Base-by-base conservation (phyloP, 2,113 vertebrate genomes). In the Alligator sinensis region DNA sequence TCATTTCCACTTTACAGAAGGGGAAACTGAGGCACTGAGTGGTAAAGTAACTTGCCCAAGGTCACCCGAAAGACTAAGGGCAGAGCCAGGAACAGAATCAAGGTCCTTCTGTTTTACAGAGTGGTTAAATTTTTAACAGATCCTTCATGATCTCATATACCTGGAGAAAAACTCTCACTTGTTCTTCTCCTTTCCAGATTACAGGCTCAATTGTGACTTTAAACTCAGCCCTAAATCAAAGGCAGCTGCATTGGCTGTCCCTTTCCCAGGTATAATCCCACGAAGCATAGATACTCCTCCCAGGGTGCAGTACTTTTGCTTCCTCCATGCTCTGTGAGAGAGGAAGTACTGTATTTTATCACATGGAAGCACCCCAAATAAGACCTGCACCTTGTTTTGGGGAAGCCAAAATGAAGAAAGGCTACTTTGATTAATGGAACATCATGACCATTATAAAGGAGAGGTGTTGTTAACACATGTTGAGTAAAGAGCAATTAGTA, bases 181-280 rank as follows among this genome's bases (percentile, higher is more conserved):
- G 0, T 18, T 15, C 1, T 0, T 10, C 4, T 75, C 28, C 4
- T 2, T 60, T 60, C 27, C 9, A 79, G 76, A 66, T 19, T 38
- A 58, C 30, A 54, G 57, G 14, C 22, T 54, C 63, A 3, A 7
- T 28, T 2, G 17, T 57, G 54, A 9, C 11, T 28, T n/a, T 25
- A 68, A 38, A 60, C 60, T 80, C 57, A 64, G 28, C 80, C 34
- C 59, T 4, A n/a, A 62, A 57, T 2, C 10, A 34, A 0, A 15
- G 4, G 61, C 90, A 54, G 30, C 11, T 74, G 6, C 86, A 64
- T 28, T 82, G 58, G 0, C 64, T 64, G 14, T 3, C 6, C 11
- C 12, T 86, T 19, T 3, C 34, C 64, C 64, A 30, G 15, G 14
- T 10, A 16, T 28, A 68, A 17, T 9, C 28, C 28, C n/a, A 0